These are phyloP conservation scores for Adelphocoris suturalis DNA, from an alignment of 2,888 invertebrate species.

Conservation along the genomic window DNA sequence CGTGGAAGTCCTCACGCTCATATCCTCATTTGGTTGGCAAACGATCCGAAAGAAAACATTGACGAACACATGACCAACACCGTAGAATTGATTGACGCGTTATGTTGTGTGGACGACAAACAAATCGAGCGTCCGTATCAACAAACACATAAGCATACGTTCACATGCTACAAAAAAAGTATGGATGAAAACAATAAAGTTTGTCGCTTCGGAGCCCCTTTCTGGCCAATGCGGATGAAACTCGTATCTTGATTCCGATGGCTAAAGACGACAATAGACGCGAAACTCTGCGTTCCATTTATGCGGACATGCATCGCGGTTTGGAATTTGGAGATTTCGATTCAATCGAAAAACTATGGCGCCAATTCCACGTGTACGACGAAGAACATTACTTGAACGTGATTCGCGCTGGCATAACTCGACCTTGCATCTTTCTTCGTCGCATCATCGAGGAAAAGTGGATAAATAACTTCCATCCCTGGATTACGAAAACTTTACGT, in stretches of 20 bases:
- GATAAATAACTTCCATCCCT: slow-evolving; percentile 73
- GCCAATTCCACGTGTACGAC: slow-evolving; percentile 15
- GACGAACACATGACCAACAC: slow-evolving; percentile 2
- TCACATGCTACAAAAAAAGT: slow-evolving; percentile 68
- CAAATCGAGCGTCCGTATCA: slow-evolving; percentile 76
- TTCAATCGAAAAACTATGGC: slow-evolving; percentile 3
- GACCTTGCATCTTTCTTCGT: slow-evolving; percentile 75
- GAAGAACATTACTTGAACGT: no score
- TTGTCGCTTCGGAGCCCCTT: not conserved
- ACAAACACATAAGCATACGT: not conserved
- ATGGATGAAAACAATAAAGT: not conserved
- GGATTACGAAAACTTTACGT: slow-evolving; percentile 73
- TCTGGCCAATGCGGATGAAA: slow-evolving; percentile 71
- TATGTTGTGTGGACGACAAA: slow-evolving; percentile 77
- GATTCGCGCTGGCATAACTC: slow-evolving; percentile 69
- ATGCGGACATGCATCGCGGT: slow-evolving; percentile 42
- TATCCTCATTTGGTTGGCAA: slow-evolving; percentile 78
- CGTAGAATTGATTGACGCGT: slow-evolving; percentile 77
- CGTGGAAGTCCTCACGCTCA: slow-evolving; percentile 78
- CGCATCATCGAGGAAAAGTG: slow-evolving; percentile 73
- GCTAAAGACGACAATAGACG: not conserved
- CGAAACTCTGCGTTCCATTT: not conserved
- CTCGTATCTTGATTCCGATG: slow-evolving; percentile 75
- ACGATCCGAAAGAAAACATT: slow-evolving; percentile 76
- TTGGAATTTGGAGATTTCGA: slow-evolving; percentile 49